Evolutionary conservation across 2,888 invertebrate genomes (phyloP).

Genomic region (Eupithecia insigniata): DNA sequence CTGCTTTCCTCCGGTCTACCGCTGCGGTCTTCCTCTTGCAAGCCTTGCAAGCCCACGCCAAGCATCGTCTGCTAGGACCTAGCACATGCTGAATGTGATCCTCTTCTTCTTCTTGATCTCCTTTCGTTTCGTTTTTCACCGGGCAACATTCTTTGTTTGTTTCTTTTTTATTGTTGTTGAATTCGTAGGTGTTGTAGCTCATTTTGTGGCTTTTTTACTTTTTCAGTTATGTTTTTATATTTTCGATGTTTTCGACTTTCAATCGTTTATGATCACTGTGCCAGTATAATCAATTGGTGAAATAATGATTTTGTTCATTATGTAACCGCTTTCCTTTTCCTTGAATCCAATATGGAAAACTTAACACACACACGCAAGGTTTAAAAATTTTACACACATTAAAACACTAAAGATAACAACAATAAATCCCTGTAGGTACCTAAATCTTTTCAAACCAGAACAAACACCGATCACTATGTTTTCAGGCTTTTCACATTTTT

Average conservation of each 20-base stretch:
- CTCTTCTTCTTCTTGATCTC: constrained; percentile 54
- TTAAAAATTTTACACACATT: not conserved
- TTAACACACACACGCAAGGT: not conserved
- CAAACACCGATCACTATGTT: not conserved
- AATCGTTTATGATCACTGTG: not conserved
- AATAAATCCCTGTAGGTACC: not conserved
- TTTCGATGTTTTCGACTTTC: not conserved
- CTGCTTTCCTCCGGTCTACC: constrained; percentile 98
- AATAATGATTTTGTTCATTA: not conserved
- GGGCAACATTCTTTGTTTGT: constrained; percentile 58
- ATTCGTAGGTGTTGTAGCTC: constrained; percentile 69
- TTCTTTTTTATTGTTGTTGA: constrained; percentile 57
- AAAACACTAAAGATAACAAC: not conserved
- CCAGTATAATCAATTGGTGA: not conserved
- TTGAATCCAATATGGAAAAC: too few relatives aligned
- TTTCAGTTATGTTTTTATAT: not conserved
- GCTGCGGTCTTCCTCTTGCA: constrained; percentile 98
- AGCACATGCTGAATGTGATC: constrained; percentile 79
- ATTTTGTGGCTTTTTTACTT: constrained; percentile 49
- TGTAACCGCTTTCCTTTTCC: not conserved
- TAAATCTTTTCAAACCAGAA: not conserved
- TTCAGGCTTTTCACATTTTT: not conserved
- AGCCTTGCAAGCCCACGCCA: constrained; percentile 98
- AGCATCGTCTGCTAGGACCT: constrained; percentile 88
- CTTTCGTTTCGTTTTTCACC: constrained; percentile 68